These are phyloP conservation scores for Alentia gelatinosa DNA, from an alignment of 2,888 invertebrate species.

Conservation along the genomic window DNA sequence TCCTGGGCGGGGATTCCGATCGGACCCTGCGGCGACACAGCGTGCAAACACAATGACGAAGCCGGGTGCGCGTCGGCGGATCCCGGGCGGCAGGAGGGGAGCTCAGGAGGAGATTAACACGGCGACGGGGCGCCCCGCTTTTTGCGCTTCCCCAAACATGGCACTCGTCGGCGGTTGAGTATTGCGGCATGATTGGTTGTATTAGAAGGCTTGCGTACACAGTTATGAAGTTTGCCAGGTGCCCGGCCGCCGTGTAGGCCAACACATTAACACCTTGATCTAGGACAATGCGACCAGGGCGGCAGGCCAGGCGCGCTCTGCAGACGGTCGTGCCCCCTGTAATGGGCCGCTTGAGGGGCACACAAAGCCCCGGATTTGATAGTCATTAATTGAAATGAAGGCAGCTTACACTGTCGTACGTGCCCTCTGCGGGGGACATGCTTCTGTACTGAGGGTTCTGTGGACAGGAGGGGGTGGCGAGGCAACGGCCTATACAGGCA, in stretches of 20 bases:
- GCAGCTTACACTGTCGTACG: background rate
- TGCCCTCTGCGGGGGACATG: background rate
- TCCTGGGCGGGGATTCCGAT: background rate
- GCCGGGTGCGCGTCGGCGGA: background rate
- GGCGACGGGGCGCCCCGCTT: background rate
- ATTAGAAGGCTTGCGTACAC: background rate
- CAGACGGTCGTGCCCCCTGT: background rate
- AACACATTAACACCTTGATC: too few relatives aligned
- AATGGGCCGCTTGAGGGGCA: background rate
- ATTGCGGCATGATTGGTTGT: background rate
- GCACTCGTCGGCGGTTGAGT: background rate
- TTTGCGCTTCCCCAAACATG: background rate
- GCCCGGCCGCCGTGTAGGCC: too few relatives aligned
- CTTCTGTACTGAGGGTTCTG: background rate
- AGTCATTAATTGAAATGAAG: slow-evolving; percentile 22
- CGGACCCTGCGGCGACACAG: background rate
- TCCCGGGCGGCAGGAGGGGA: background rate
- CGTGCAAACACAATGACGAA: background rate
- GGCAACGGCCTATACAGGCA: background rate
- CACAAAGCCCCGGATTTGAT: background rate
- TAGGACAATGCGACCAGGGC: too few relatives aligned
- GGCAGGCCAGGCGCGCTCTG: background rate
- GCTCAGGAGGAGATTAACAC: background rate
- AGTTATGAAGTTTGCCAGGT: too few relatives aligned
- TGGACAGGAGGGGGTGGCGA: background rate